Evolutionary conservation across 2,797 vertebrate genomes (phyloP).

Genomic region (Pygocentrus nattereri): DNA sequence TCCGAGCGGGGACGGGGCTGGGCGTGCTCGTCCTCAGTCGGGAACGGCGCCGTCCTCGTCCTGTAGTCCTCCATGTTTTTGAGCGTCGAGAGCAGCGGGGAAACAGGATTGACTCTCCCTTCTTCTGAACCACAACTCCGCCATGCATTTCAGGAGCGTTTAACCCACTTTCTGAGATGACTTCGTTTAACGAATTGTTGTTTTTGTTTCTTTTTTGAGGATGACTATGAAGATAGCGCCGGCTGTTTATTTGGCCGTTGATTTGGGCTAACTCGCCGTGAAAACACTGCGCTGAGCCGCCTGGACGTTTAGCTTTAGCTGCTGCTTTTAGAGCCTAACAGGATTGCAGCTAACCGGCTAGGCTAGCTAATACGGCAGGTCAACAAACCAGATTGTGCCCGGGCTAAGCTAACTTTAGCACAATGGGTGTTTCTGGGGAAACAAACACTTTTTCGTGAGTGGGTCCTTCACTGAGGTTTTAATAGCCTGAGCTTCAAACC

Average conservation of each 20-base stretch:
- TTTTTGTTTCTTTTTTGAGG: not conserved
- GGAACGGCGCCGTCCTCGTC: conserved; percentile 54
- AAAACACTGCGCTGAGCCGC: not conserved
- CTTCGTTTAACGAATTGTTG: not conserved
- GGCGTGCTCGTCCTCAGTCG: conserved; percentile 69
- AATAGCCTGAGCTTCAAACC: not conserved
- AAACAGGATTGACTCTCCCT: not conserved
- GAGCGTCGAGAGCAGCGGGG: not conserved
- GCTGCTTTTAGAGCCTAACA: conserved; percentile 5
- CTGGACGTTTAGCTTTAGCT: conserved; percentile 14
- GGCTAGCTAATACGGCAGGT: conserved; percentile 32
- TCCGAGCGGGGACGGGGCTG: conserved; percentile 65
- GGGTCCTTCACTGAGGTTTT: not conserved
- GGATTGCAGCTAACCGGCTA: conserved; percentile 32
- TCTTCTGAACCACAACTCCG: not conserved
- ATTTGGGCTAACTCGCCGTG: not conserved
- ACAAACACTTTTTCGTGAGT: not conserved
- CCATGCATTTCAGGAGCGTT: not conserved
- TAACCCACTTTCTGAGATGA: not conserved
- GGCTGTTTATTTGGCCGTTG: conserved; percentile 5
- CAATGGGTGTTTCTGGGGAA: not conserved
- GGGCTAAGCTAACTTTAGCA: not conserved
- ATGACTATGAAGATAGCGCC: not conserved
- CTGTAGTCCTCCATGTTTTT: not conserved
- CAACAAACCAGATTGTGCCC: not conserved